These are phyloP conservation scores for Exephanes ischioxanthus DNA, from an alignment of 2,888 invertebrate species.

Conservation along the genomic window DNA sequence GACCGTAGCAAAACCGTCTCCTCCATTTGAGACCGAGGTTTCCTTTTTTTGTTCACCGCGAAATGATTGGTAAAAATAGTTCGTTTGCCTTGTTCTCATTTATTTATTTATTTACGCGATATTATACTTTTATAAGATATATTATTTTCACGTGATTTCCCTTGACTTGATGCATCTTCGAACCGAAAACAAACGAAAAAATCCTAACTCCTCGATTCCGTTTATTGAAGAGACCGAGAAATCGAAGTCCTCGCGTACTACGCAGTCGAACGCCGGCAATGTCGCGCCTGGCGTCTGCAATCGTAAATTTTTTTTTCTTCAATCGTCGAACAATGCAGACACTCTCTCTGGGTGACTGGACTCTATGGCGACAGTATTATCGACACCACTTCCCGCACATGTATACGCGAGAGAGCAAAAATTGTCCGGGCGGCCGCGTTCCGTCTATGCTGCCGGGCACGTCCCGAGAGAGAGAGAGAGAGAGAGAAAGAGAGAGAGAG, in stretches of 20 bases:
- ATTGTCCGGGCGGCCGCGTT: slow-evolving; percentile 21
- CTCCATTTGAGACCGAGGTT: neutral
- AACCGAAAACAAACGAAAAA: neutral
- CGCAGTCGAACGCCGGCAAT: slow-evolving; percentile 13
- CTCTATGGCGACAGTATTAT: slow-evolving; percentile 62
- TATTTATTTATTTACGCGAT: too few species aligned
- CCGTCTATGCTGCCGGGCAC: slow-evolving; percentile 11
- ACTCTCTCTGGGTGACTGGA: slow-evolving; percentile 42
- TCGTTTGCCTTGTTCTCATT: too few species aligned
- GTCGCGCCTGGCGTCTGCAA: slow-evolving; percentile 36
- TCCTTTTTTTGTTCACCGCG: neutral
- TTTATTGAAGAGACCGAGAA: slow-evolving; percentile 19
- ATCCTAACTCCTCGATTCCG: neutral
- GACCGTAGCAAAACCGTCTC: too few species aligned
- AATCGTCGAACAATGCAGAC: slow-evolving; percentile 51
- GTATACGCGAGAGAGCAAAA: slow-evolving; percentile 29
- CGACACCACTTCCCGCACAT: slow-evolving; percentile 56
- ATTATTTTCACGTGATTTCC: too few species aligned
- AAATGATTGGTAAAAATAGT: neutral
- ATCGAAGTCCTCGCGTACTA: neutral
- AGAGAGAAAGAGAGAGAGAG: too few species aligned
- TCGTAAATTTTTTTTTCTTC: slow-evolving; percentile 15
- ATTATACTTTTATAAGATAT: too few species aligned
- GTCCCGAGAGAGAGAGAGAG: neutral
- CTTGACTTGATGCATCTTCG: too few species aligned